Conservation (phyloP, 2,888 invertebrate genomes). For the Caenorhabditis sulstoni region DNA sequence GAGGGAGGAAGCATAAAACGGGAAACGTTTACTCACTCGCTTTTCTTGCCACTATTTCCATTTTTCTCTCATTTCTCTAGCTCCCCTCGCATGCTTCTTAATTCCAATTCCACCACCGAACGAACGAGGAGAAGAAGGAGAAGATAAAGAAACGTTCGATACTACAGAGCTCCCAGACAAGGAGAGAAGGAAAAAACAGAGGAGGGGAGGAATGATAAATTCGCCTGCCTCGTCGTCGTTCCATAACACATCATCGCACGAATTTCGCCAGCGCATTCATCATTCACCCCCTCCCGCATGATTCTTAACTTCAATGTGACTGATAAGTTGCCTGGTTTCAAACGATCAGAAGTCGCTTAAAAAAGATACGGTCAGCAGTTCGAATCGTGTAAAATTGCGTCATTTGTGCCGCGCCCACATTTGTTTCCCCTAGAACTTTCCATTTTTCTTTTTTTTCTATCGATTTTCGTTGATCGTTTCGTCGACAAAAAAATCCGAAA, state of each 20-base stretch:
- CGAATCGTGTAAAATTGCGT: too few relatives aligned
- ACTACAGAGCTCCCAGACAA: background rate
- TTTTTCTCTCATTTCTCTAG: slow-evolving; percentile 7
- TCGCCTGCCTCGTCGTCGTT: too few relatives aligned
- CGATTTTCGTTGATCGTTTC: slow-evolving; percentile 11
- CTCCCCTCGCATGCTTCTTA: slow-evolving; percentile 1
- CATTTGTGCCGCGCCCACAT: too few relatives aligned
- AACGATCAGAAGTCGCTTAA: slow-evolving; percentile 2
- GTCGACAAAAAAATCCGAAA: background rate
- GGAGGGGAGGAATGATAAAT: background rate
- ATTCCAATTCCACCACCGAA: background rate
- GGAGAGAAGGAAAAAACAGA: background rate
- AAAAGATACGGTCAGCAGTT: background rate
- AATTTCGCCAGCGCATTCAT: background rate
- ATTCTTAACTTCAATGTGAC: background rate
- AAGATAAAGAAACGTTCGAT: slow-evolving; percentile 8
- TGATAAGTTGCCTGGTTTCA: slow-evolving; percentile 2
- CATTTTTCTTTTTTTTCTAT: slow-evolving; percentile 15
- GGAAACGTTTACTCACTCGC: slow-evolving; percentile 20
- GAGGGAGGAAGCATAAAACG: slow-evolving; percentile 14
- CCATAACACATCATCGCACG: slow-evolving; percentile 12
- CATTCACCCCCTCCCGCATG: too few relatives aligned
- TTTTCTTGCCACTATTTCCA: slow-evolving; percentile 7
- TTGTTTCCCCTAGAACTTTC: too few relatives aligned
- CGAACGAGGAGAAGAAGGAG: background rate